Base-by-base conservation (phyloP, 2,797 vertebrate genomes). In the Darevskia nairensis region DNA sequence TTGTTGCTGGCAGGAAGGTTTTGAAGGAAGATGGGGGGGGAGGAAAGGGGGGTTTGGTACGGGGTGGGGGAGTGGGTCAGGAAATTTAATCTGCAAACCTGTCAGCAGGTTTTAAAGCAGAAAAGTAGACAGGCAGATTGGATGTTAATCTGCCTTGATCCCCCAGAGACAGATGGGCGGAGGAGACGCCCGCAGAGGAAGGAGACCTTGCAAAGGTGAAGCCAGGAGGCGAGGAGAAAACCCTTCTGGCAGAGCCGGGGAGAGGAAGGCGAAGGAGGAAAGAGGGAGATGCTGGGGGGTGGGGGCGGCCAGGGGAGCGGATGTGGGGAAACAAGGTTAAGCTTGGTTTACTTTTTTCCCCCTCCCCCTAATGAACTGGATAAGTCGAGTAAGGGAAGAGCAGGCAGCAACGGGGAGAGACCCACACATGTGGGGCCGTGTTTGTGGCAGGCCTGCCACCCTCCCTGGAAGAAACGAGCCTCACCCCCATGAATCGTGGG, bases 81-180 rank as follows among this genome's bases (percentile, higher is more conserved):
- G 39, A 64, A 81, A 84, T 82, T 89, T 86, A 87, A 69, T 81
- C 80, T 90, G 80, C 88, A 32, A 86, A 72, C 78, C 61, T 85
- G 91, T 88, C 87, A 78, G 84, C 88, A 83, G 91, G 81, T 86
- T 88, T 84, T 61, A 88, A 35, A 72, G 79, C 81, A 85, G 86
- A 35, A 66, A 69, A 84, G 89, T 25, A 80, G 50, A 79, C 72
- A 27, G 80, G 75, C 79, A 84, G 92, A 88, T 89, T 88, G 92
- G 90, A 81, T n/a, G 61, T 61, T 89, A 88, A 89, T 89, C 90
- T 84, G 50, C 74, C 64, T 69, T 85, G 88, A 88, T 90, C 91
- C 89, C 29, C 79, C 93, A 95, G 80, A 94, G 96, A 95, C 92
- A 96, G 93, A 91, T 95, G 92, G 92, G 92, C 69, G 79, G 87